A percentile compares a stretch with the other conserved stretches of the same genome.
Evolutionary conservation across 2,113 vertebrate genomes (phyloP).

Genomic region (Anguilla japonica): DNA sequence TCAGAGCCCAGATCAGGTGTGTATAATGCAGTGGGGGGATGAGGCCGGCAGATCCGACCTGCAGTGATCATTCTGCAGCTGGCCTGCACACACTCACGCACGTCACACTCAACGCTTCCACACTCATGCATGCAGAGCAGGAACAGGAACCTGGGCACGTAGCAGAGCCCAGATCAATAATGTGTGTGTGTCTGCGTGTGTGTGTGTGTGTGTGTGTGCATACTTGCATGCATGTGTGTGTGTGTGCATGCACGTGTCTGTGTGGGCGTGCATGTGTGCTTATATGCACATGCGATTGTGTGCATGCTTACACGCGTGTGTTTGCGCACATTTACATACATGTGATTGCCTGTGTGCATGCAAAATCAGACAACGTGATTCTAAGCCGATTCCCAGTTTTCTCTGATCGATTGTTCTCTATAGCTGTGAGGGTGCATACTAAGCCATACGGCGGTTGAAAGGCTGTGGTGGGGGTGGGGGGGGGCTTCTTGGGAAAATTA

Average conservation of each 20-base stretch:
- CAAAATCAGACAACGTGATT: constrained; percentile 3
- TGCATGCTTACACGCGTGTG: not conserved
- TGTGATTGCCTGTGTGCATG: constrained; percentile 22
- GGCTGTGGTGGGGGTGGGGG: not conserved
- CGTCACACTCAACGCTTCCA: too few species aligned
- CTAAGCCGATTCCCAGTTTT: not conserved
- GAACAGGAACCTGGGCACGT: too few species aligned
- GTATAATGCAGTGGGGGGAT: too few species aligned
- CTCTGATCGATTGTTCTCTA: not conserved
- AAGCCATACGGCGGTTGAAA: not conserved
- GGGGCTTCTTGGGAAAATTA: constrained; percentile 4
- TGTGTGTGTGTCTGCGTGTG: too few species aligned
- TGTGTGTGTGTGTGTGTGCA: too few species aligned
- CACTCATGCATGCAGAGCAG: too few species aligned
- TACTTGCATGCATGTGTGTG: not conserved
- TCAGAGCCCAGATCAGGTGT: too few species aligned
- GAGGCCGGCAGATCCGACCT: not conserved
- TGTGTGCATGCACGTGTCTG: not conserved
- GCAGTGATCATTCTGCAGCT: too few species aligned
- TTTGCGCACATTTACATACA: not conserved
- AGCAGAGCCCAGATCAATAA: too few species aligned
- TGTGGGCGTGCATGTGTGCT: not conserved
- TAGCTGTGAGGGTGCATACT: too few species aligned
- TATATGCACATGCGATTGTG: too few species aligned
- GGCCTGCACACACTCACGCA: too few species aligned